Percentiles rank a stretch among this genome's conserved stretches.
These are phyloP conservation scores for Lanius ludovicianus DNA, from an alignment of 2,113 vertebrate species.

Conservation along the genomic window DNA sequence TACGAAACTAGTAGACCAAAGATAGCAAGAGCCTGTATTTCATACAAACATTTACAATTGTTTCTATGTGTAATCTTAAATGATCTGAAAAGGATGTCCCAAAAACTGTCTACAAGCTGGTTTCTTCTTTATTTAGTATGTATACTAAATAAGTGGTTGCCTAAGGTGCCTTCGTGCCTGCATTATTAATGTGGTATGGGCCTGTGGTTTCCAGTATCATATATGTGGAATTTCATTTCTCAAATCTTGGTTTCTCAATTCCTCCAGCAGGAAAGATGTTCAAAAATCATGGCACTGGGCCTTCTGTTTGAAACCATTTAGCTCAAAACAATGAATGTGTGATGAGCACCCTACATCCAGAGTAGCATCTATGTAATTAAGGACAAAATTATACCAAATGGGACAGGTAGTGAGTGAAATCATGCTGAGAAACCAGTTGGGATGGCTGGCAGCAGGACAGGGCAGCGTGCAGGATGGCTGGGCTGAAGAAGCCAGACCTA, in stretches of 20 bases:
- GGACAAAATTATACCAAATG: not conserved
- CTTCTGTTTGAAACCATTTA: slow-evolving; percentile 23
- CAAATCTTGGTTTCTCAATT: slow-evolving; percentile 35
- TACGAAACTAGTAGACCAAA: slow-evolving; percentile 13
- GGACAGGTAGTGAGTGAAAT: not conserved
- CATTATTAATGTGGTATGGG: slow-evolving; percentile 57
- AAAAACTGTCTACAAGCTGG: not conserved
- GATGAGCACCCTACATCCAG: not conserved
- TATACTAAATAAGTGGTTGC: slow-evolving; percentile 15
- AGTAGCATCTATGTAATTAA: not conserved
- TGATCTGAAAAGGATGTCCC: slow-evolving; percentile 4
- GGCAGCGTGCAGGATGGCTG: rapidly evolving
- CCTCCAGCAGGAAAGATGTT: slow-evolving; percentile 47
- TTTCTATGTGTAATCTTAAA: slow-evolving; percentile 62
- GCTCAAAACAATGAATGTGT: slow-evolving; percentile 23
- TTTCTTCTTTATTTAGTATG: slow-evolving; percentile 45
- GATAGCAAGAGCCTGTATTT: slow-evolving; percentile 38
- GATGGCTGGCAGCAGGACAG: not conserved
- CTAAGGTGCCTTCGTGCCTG: slow-evolving; percentile 58
- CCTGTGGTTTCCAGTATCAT: slow-evolving; percentile 56
- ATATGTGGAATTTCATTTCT: slow-evolving; percentile 61
- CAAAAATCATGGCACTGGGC: not conserved
- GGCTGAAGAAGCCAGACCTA: not conserved
- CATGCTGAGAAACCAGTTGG: not conserved
- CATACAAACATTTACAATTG: slow-evolving; percentile 30